These are phyloP conservation scores for Flexamia atlantica DNA, from an alignment of 2,888 invertebrate species.

Conservation along the genomic window DNA sequence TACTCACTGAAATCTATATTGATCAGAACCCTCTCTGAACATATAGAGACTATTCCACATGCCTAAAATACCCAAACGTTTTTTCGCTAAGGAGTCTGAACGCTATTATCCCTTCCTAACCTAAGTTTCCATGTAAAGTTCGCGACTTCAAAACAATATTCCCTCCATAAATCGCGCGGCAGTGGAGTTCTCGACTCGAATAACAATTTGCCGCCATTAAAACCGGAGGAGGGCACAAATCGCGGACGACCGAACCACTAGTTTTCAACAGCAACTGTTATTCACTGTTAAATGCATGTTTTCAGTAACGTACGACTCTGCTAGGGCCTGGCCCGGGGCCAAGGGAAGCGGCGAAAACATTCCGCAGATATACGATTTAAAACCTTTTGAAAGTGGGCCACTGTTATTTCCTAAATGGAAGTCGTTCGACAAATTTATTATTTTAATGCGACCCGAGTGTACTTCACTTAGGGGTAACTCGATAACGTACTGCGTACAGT, in stretches of 20 bases:
- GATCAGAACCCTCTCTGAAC: too few species aligned
- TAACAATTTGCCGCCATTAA: conserved; percentile 18
- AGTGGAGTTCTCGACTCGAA: neutral
- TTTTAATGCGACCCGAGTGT: conserved; percentile 13
- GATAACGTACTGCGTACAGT: neutral
- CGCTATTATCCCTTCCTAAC: too few species aligned
- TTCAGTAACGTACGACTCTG: conserved; percentile 5
- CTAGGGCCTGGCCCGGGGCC: conserved; percentile 25
- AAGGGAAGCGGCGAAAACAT: conserved; percentile 37
- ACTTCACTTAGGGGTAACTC: conserved; percentile 15
- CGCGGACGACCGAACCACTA: neutral
- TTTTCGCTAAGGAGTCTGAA: too few species aligned
- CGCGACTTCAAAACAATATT: too few species aligned
- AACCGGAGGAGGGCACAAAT: neutral
- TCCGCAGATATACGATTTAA: conserved; percentile 53
- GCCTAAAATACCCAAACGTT: too few species aligned
- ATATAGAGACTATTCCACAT: too few species aligned
- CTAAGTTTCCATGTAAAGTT: too few species aligned
- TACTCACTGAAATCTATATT: too few species aligned
- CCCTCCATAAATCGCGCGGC: neutral
- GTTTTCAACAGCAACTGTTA: conserved; percentile 29
- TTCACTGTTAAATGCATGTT: conserved; percentile 43
- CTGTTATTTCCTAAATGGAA: conserved; percentile 53
- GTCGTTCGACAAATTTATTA: conserved; percentile 32
- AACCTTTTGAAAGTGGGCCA: conserved; percentile 48